Base-by-base conservation (phyloP, 2,797 vertebrate species). In the Trichosurus vulpecula region DNA sequence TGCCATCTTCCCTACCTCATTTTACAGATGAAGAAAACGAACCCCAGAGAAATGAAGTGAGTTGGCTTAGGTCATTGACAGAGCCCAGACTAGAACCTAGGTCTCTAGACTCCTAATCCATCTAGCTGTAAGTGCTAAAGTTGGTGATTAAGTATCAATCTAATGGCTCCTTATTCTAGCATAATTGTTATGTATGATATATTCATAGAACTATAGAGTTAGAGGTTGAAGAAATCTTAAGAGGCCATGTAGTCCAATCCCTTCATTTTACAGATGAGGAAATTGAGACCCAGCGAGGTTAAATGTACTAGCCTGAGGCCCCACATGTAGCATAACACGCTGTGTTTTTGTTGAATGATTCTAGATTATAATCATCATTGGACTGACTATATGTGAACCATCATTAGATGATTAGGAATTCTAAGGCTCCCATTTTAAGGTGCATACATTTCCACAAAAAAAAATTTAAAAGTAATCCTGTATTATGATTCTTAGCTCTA, bases 101-200 rank as follows among this genome's bases (percentile, higher is more conserved):
- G n/a, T 81, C 19, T 81, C n/a, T 81, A 25, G n/a, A 41, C 6
- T 47, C 66, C 19, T 47, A 81, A 81, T 81, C n/a, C 66, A 47
- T 66, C 35, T 66, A 66, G 61, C 61, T 74, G 16, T 74, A 74
- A 19, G 35, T 16, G 5, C 8, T 47, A 25, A 41, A 47, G 19
- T 25, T 13, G 41, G 6, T 58, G 92, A 53, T 29, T 91, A 87
- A 56, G 52, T 6, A 51, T 11, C 30, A 55, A 1, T 94, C 25
- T 93, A 89, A 41, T 54, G 31, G 94, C 66, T 93, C 52, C 54
- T 27, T 87, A 53, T 51, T 94, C 30, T 91, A 89, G 22, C 14
- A 47, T 35, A 35, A 96, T 58, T 91, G 89, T 93, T 90, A 31
- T 89, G 95, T 54, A 92, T 30, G 47, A 93, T 53, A 87, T 22